phyloP scores from a whole-genome alignment of 2,888 invertebrate species.

The Sthenelais limicola region DNA sequence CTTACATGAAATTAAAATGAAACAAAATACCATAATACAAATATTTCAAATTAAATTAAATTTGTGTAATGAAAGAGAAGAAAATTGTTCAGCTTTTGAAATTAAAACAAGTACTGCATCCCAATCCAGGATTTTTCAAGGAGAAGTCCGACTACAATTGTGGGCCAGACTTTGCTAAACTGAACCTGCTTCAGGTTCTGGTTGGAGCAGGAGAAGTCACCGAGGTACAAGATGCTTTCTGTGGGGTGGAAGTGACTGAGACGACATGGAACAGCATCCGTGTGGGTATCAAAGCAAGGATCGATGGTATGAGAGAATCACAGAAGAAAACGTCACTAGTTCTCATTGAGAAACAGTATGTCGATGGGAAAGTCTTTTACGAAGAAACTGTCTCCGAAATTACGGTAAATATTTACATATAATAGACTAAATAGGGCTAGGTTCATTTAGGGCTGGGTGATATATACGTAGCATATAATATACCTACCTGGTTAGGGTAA shows the following conservation, averaged over 20 bases:
- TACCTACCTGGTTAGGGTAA: no score
- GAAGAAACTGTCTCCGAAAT: background rate
- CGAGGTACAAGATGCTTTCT: slow-evolving; percentile 12
- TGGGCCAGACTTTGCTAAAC: background rate
- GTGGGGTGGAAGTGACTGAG: slow-evolving; percentile 34
- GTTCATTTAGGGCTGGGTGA: no score
- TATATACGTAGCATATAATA: no score
- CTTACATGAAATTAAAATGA: no score
- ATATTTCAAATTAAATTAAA: no score
- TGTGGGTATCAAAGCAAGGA: slow-evolving; percentile 1
- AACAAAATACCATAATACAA: no score
- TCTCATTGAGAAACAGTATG: slow-evolving; percentile 12
- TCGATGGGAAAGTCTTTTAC: background rate
- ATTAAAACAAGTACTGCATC: no score
- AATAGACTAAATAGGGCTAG: no score
- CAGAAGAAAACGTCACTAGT: background rate
- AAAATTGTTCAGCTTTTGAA: no score
- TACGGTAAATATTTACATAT: background rate
- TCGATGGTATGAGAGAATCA: background rate
- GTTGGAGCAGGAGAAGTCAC: slow-evolving; percentile 1
- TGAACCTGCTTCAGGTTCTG: slow-evolving; percentile 34
- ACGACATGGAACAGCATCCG: background rate
- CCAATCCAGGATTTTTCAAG: background rate
- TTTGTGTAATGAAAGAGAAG: no score
- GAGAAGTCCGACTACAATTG: slow-evolving; percentile 22